These are phyloP conservation scores for Parazoanthus atlanticus DNA, from an alignment of 92 coral and sea anemone genomes.

Conservation along the genomic window DNA sequence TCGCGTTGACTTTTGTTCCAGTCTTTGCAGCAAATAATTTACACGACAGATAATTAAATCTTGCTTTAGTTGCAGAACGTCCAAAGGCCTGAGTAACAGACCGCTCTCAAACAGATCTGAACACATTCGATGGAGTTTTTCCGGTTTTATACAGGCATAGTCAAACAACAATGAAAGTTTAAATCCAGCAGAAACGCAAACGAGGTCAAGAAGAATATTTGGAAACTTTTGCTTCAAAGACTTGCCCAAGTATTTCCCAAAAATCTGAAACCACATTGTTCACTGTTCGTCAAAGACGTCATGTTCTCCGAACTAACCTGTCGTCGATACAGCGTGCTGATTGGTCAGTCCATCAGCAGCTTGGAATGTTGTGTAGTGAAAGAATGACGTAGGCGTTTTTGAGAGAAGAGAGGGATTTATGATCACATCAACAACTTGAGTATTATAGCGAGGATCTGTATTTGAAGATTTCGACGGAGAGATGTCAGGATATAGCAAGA, in stretches of 20 bases:
- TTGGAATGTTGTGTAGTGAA: too few relatives aligned
- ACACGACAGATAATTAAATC: conserved; percentile 28
- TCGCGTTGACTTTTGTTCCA: not conserved
- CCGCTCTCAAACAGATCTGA: conserved; percentile 40
- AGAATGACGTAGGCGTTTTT: too few relatives aligned
- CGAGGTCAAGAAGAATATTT: conserved; percentile 25
- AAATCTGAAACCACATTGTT: conserved; percentile 1
- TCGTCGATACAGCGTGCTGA: too few relatives aligned
- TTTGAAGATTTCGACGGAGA: not conserved
- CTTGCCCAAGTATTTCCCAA: not conserved
- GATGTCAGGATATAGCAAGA: not conserved
- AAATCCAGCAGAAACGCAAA: conserved; percentile 30
- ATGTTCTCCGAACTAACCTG: not conserved
- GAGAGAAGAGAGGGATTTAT: too few relatives aligned
- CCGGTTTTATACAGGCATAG: conserved; percentile 22
- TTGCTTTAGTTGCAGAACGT: conserved; percentile 20
- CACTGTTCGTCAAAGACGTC: conserved; percentile 1
- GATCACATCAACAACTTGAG: too few relatives aligned
- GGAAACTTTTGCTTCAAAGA: conserved; percentile 10
- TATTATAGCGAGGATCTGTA: too few relatives aligned
- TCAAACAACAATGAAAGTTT: conserved; percentile 18
- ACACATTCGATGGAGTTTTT: conserved; percentile 31
- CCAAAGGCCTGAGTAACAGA: conserved; percentile 2
- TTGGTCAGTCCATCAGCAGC: too few relatives aligned
- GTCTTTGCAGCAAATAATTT: not conserved